phyloP scores from a whole-genome alignment of 2,797 vertebrate genomes.

The Leptatherina wallacei region DNA sequence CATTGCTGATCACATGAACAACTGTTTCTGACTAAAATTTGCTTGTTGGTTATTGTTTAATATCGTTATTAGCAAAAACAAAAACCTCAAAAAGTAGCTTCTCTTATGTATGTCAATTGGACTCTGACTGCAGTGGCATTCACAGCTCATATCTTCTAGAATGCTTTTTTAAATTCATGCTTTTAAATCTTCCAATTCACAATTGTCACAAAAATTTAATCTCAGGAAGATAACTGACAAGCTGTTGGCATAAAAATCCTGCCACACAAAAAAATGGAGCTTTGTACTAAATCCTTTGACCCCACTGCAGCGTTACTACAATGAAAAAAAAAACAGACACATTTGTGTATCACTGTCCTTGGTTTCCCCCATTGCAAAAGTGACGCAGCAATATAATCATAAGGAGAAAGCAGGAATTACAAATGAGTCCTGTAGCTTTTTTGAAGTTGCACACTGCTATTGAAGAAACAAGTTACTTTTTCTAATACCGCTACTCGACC shows the following conservation, averaged over 20 bases:
- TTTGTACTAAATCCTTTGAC: not conserved
- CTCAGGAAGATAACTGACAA: conserved; percentile 1
- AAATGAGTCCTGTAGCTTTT: not conserved
- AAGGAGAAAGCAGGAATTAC: not conserved
- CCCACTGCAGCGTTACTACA: not conserved
- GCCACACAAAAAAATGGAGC: not conserved
- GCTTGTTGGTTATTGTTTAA: not conserved
- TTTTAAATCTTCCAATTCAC: not conserved
- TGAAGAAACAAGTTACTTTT: not conserved
- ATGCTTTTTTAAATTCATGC: not conserved
- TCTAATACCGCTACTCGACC: not conserved
- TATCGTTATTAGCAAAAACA: not conserved
- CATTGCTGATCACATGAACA: not conserved
- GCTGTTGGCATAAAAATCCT: not conserved
- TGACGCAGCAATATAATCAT: not conserved
- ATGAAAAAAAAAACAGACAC: conserved; percentile 1
- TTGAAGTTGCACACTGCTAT: not conserved
- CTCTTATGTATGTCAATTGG: not conserved
- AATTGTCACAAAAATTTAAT: not conserved
- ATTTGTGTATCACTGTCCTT: conserved; percentile 2
- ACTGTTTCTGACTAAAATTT: not conserved
- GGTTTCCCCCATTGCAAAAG: not conserved
- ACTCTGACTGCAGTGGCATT: not conserved
- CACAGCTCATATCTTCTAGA: not conserved
- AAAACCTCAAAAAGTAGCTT: not conserved